Conservation (phyloP, 2,113 vertebrate species). For the Hippocampus zosterae region DNA sequence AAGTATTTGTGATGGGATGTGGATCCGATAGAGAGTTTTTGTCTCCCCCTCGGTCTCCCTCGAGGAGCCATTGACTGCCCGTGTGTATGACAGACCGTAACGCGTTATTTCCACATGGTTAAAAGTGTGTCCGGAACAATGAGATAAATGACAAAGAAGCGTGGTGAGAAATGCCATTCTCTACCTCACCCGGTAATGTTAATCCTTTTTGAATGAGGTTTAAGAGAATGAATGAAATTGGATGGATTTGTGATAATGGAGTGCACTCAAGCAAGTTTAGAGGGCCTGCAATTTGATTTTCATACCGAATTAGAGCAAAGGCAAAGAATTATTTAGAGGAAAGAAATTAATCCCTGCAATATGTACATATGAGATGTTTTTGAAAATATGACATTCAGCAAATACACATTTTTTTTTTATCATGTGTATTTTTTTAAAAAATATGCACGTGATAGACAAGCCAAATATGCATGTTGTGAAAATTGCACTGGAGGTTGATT, state of each 20-base stretch:
- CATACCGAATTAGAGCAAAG: not conserved
- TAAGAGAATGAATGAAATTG: constrained; percentile 9
- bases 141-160: constrained; percentile 1
- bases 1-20: not conserved
- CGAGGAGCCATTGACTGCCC: not conserved
- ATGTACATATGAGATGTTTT: not conserved
- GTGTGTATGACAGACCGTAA: constrained; percentile 4
- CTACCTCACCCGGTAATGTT: not conserved
- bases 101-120: constrained; percentile 6
- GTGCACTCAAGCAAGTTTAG: constrained; percentile 3
- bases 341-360: not conserved
- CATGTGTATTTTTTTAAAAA: no score
- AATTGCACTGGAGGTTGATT: not conserved
- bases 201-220: constrained; percentile 6
- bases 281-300: constrained; percentile 8
- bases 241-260: constrained; percentile 7
- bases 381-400: not conserved
- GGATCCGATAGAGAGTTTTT: not conserved
- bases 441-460: not conserved
- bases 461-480: not conserved
- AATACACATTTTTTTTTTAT: no score
- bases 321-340: not conserved
- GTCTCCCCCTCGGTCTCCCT: not conserved
- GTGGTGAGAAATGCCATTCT: constrained; percentile 3
- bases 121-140: constrained; percentile 10